Evolutionary conservation across 2,888 invertebrate genomes (phyloP).

Genomic region (Hemithea aestivaria): DNA sequence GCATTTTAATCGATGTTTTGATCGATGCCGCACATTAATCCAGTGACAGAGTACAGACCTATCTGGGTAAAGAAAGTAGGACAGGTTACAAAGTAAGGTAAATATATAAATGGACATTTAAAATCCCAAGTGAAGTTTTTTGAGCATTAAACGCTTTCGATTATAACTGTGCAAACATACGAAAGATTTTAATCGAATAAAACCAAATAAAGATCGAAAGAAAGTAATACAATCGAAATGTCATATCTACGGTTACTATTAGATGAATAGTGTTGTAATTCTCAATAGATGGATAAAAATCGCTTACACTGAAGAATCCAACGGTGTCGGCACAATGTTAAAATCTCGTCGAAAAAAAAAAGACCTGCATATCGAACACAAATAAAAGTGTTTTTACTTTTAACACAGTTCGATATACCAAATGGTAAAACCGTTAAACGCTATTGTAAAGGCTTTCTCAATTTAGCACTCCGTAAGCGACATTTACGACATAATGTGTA

Average conservation of each 20-base stretch:
- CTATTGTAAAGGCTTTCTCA: conserved; percentile 46
- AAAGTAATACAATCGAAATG: too few relatives aligned
- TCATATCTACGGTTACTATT: conserved; percentile 5
- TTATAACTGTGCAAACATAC: conserved; percentile 1
- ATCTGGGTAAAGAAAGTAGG: conserved; percentile 9
- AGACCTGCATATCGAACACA: conserved; percentile 65
- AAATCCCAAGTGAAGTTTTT: not conserved
- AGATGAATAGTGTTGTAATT: conserved; percentile 37
- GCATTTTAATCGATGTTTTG: conserved; percentile 18
- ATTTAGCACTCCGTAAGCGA: conserved; percentile 30
- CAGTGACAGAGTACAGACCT: conserved; percentile 11
- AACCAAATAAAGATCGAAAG: too few relatives aligned
- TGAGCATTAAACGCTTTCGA: not conserved
- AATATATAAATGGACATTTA: conserved; percentile 2
- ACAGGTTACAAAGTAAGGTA: not conserved
- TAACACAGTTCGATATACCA: conserved; percentile 54
- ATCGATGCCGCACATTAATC: conserved; percentile 18
- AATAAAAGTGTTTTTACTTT: conserved; percentile 65
- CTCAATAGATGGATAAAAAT: conserved; percentile 44
- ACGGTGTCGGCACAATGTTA: conserved; percentile 43
- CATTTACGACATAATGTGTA: not conserved
- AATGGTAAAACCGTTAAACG: conserved; percentile 58
- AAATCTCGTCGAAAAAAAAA: conserved; percentile 67
- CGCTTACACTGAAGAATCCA: conserved; percentile 43
- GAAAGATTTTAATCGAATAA: conserved; percentile 1